phyloP scores from a whole-genome alignment of 1,140 invertebrate genomes.

The Heliconius himera region DNA sequence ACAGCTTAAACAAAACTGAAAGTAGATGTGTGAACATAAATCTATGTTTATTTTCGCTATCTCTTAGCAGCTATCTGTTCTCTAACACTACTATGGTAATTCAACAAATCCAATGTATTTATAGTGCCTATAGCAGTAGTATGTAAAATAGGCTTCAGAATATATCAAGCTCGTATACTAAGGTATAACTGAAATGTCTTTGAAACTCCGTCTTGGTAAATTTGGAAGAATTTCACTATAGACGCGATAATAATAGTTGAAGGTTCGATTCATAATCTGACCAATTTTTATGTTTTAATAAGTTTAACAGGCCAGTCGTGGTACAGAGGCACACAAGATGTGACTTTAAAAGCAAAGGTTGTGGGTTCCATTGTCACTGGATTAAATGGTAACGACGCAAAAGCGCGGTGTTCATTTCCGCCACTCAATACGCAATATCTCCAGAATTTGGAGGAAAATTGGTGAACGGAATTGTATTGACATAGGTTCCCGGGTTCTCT shows the following conservation, averaged over 20 bases:
- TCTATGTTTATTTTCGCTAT: too few relatives aligned
- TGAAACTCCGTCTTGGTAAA: background rate
- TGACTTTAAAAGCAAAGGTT: too few relatives aligned
- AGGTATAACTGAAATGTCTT: background rate
- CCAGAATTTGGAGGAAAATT: too few relatives aligned
- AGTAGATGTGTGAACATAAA: background rate
- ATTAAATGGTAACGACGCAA: too few relatives aligned
- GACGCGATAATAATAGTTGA: background rate
- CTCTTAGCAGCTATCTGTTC: background rate
- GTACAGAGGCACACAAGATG: background rate
- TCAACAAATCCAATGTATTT: constrained; percentile 5
- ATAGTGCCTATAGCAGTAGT: background rate
- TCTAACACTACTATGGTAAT: background rate
- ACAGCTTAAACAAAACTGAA: background rate
- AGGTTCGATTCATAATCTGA: background rate
- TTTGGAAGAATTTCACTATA: too few relatives aligned
- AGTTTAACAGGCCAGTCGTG: background rate
- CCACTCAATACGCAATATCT: too few relatives aligned
- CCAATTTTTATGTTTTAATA: background rate
- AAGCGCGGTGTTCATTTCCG: too few relatives aligned
- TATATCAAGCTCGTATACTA: background rate
- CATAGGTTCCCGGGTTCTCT: too few relatives aligned
- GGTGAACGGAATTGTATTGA: too few relatives aligned
- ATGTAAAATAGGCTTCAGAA: background rate
- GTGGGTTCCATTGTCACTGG: too few relatives aligned